These are phyloP conservation scores for Nyleta sp. DNA, from an alignment of 2,888 invertebrate genomes.

Conservation along the genomic window DNA sequence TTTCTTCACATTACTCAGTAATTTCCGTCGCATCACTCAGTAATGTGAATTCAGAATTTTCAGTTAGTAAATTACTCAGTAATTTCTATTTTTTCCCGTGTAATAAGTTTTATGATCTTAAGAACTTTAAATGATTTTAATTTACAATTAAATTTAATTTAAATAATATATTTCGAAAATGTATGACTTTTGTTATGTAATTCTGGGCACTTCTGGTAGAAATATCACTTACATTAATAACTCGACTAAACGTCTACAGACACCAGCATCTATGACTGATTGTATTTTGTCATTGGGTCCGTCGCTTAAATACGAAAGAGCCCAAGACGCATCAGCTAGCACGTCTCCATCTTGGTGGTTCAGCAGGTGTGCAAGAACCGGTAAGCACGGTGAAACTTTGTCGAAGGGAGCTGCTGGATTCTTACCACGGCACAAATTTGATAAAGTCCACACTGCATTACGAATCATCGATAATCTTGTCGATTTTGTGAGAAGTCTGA, in stretches of 20 bases:
- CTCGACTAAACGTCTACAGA: conserved; percentile 91
- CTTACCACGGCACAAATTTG: conserved; percentile 98
- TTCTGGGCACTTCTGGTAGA: too few species aligned
- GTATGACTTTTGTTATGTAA: too few species aligned
- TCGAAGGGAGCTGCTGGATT: conserved; percentile 97
- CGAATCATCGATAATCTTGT: conserved; percentile 94
- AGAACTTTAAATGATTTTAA: too few species aligned
- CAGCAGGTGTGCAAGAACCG: conserved; percentile 93
- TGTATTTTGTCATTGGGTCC: conserved; percentile 99
- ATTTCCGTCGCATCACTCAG: too few species aligned
- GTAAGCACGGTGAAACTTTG: conserved; percentile 91
- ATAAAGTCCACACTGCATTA: conserved; percentile 99
- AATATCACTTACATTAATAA: conserved; percentile 84
- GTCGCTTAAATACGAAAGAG: conserved; percentile 97
- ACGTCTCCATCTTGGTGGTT: conserved; percentile 95
- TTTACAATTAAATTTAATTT: too few species aligned
- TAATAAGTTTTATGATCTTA: too few species aligned
- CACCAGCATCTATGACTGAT: conserved; percentile 97
- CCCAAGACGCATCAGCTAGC: conserved; percentile 98
- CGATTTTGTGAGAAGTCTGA: conserved; percentile 91
- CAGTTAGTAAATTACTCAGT: too few species aligned
- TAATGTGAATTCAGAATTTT: too few species aligned
- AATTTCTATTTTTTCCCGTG: too few species aligned
- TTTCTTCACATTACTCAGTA: too few species aligned
- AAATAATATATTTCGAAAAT: too few species aligned